Evolutionary conservation across 2,888 invertebrate species (phyloP).

Genomic region (Lasioglossum lativentre): DNA sequence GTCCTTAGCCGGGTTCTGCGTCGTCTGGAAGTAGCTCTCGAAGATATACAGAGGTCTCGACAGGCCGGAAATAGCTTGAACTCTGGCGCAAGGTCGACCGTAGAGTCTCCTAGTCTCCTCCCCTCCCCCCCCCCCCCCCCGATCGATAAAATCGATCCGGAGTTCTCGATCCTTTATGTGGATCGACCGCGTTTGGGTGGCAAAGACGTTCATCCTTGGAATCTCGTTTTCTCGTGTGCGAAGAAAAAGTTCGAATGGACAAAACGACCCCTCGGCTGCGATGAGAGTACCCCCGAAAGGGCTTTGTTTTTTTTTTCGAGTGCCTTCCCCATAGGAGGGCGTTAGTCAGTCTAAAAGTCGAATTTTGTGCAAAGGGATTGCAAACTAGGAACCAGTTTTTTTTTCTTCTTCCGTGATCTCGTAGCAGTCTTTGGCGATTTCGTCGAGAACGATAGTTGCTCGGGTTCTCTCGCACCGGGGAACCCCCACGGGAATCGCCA

Average conservation of each 20-base stretch:
- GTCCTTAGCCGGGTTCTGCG: slow-evolving; percentile 5
- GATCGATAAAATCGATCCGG: background rate
- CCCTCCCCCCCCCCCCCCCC: too few relatives aligned
- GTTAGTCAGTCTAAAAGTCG: slow-evolving; percentile 4
- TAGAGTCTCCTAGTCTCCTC: slow-evolving; percentile 10
- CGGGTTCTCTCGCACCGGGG: background rate
- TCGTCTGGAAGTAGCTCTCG: slow-evolving; percentile 27
- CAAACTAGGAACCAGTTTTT: slow-evolving; percentile 45
- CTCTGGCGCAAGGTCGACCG: background rate
- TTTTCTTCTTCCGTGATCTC: background rate
- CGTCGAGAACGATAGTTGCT: background rate
- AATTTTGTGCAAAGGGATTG: slow-evolving; percentile 48
- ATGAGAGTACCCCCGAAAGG: background rate
- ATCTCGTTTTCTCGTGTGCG: slow-evolving; percentile 32
- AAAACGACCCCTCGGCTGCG: background rate
- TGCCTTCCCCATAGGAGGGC: background rate
- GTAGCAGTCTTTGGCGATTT: slow-evolving; percentile 32
- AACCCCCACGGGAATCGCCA: too few relatives aligned
- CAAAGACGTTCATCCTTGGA: slow-evolving; percentile 14
- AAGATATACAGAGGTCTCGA: slow-evolving; percentile 23
- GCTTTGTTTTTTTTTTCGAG: background rate
- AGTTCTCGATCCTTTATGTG: background rate
- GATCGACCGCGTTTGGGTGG: background rate
- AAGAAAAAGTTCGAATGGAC: slow-evolving; percentile 9
- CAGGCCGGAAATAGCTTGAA: slow-evolving; percentile 26